A percentile compares a stretch with the other conserved stretches of the same genome.
Evolutionary conservation across 2,113 vertebrate species (phyloP).

Genomic region (Hyaena hyaena): DNA sequence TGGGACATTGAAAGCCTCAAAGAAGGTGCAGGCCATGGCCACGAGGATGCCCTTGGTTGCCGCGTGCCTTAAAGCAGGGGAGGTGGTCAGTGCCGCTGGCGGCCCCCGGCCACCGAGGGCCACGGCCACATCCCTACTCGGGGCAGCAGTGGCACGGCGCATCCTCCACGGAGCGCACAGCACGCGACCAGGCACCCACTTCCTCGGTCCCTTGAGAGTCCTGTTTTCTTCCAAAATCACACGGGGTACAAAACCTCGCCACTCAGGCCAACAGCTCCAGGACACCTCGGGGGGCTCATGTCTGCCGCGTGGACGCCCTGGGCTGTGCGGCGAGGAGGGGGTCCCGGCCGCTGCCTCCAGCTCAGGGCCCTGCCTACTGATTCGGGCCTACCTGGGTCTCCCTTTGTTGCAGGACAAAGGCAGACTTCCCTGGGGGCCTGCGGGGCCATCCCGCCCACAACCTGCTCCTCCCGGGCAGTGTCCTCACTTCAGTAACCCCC

Average conservation of each 20-base stretch:
- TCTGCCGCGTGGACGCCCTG: neutral
- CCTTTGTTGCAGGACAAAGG: neutral
- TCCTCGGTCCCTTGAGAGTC: neutral
- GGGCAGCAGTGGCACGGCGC: neutral
- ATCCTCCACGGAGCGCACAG: neutral
- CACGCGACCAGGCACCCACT: rapidly evolving
- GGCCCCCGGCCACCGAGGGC: neutral
- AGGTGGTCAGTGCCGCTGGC: neutral
- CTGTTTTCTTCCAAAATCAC: neutral
- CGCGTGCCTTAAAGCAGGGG: conserved; percentile 91
- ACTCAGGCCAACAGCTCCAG: neutral
- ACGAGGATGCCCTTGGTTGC: conserved; percentile 98
- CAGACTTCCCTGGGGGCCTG: neutral
- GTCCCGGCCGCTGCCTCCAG: no score
- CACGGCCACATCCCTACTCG: neutral
- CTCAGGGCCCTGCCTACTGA: neutral
- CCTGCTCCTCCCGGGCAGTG: neutral
- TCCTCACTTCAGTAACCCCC: neutral
- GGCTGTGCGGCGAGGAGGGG: neutral
- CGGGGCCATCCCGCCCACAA: rapidly evolving
- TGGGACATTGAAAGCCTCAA: conserved; percentile 98
- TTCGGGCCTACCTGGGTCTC: neutral
- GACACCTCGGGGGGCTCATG: neutral
- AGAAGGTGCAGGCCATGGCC: conserved; percentile 98
- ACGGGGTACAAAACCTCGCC: rapidly evolving